Base-by-base conservation (phyloP, 2,797 vertebrate species). In the Rhodeus uyekii region DNA sequence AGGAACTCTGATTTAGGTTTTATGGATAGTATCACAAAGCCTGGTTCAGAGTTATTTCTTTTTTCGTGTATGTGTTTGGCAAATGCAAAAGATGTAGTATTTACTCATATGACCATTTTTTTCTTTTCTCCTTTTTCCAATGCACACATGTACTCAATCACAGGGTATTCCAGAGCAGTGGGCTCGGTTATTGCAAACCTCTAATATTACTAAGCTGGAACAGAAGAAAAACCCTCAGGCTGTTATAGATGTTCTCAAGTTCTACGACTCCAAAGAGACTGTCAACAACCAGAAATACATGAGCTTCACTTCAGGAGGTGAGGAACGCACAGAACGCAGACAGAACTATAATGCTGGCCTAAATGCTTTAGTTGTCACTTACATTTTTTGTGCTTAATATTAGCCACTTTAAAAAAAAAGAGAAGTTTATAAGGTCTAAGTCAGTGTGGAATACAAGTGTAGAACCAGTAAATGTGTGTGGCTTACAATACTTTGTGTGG, bases 241-340 rank as follows among this genome's bases (percentile, higher is more conserved):
- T 2, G 98, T 99, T 84, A 87, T 99, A 88, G 98, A 99, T 74
- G 98, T 99, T 76, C 94, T 99, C 83, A 99, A 99, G 91, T 99
- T 99, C 94, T 99, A 99, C 34, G 98, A 99, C 95, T 99, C 98
- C 91, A 99, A 99, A 96, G 98, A 99, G 93, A 99, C 97, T 0
- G 97, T 97, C 87, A 99, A 99, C 94, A 99, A 99, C 93, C 98
- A 99, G 96, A 99, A 99, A 87, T 99, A 99, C 46, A 99, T 99
- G 98, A 99, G 98, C 93, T 99, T 99, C 94, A 99, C 98, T 0
- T 99, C 98, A 44, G 98, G 97, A 98, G 98, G 97, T 99, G 39
- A 87, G 65, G 7, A 39, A 38, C 18, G 2, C 38, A 36, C 65
- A n/a, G n/a, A n/a, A n/a, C n/a, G n/a, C n/a, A n/a, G n/a, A n/a